phyloP scores from a whole-genome alignment of 2,888 invertebrate genomes.

The Cantharis lateralis region DNA sequence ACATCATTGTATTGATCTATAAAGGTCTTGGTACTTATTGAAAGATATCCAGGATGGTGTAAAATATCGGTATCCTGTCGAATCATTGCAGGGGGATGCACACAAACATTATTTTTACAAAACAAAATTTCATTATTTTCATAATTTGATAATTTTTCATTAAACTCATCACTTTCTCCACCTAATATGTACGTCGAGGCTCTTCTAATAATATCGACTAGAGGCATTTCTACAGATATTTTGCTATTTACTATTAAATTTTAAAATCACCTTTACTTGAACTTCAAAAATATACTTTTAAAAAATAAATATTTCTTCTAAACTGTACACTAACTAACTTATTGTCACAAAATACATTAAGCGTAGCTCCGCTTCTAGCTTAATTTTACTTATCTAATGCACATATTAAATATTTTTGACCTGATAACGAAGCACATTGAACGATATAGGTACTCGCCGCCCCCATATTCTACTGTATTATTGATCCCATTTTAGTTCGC shows the following conservation, averaged over 20 bases:
- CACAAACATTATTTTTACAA: conserved; percentile 97
- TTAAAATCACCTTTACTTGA: conserved; percentile 3
- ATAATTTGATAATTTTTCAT: conserved; percentile 65
- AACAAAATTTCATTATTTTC: conserved; percentile 85
- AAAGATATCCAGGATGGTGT: conserved; percentile 92
- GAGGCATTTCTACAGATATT: conserved; percentile 65
- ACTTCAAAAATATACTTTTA: background rate
- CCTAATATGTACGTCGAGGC: conserved; percentile 82
- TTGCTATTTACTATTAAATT: background rate
- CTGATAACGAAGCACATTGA: conserved; percentile 28
- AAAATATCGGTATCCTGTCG: conserved; percentile 82
- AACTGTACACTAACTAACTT: background rate
- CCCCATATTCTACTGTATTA: conserved; percentile 31
- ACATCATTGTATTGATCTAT: conserved; percentile 77
- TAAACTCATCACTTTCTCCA: conserved; percentile 60
- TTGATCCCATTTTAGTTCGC: conserved; percentile 26
- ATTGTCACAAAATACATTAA: background rate
- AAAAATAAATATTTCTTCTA: background rate
- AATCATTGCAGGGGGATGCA: conserved; percentile 87
- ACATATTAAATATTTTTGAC: conserved; percentile 26
- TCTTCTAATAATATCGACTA: conserved; percentile 75
- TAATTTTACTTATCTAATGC: conserved; percentile 27
- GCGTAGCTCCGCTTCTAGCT: background rate
- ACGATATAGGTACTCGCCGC: conserved; percentile 26
- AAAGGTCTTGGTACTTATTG: conserved; percentile 83